Conservation (phyloP, 2,797 vertebrate species). For the Helostoma temminkii region DNA sequence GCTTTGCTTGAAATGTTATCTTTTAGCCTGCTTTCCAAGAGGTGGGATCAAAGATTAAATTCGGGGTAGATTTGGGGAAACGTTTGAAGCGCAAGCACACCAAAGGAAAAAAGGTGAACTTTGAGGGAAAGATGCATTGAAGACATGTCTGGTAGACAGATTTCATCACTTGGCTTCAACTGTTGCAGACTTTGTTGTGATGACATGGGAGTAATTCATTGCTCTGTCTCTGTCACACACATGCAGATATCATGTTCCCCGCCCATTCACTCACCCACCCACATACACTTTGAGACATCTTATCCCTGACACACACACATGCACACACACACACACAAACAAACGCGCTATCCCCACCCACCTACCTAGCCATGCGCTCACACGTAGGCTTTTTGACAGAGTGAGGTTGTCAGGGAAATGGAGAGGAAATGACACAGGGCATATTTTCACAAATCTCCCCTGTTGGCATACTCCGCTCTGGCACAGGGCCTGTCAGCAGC, state of each 20-base stretch:
- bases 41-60: slow-evolving; percentile 79
- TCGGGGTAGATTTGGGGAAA: slow-evolving; percentile 65
- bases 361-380: slow-evolving; percentile 59
- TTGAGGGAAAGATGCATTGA: slow-evolving; percentile 46
- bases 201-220: slow-evolving; percentile 52
- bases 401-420: slow-evolving; percentile 79
- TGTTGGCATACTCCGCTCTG: slow-evolving; percentile 76
- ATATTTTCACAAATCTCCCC: slow-evolving; percentile 84
- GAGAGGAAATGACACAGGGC: slow-evolving; percentile 83
- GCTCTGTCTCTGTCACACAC: slow-evolving; percentile 39
- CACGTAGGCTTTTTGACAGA: slow-evolving; percentile 69
- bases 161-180: slow-evolving; percentile 57
- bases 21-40: slow-evolving; percentile 74
- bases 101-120: slow-evolving; percentile 51
- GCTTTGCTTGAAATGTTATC: slow-evolving; percentile 77
- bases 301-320: slow-evolving; percentile 41
- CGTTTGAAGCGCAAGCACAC: slow-evolving; percentile 62
- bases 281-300: slow-evolving; percentile 50
- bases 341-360: slow-evolving; percentile 40
- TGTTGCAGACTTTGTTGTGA: slow-evolving; percentile 59
- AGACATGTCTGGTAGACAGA: slow-evolving; percentile 47
- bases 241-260: slow-evolving; percentile 56
- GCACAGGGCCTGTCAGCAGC: slow-evolving; percentile 82
- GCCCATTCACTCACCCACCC: slow-evolving; percentile 51
- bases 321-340: slow-evolving; percentile 49